A percentile compares a stretch with the other conserved stretches of the same genome.
These are phyloP conservation scores for Pseudobourletiella spinata DNA, from an alignment of 1,140 invertebrate genomes.

Conservation along the genomic window DNA sequence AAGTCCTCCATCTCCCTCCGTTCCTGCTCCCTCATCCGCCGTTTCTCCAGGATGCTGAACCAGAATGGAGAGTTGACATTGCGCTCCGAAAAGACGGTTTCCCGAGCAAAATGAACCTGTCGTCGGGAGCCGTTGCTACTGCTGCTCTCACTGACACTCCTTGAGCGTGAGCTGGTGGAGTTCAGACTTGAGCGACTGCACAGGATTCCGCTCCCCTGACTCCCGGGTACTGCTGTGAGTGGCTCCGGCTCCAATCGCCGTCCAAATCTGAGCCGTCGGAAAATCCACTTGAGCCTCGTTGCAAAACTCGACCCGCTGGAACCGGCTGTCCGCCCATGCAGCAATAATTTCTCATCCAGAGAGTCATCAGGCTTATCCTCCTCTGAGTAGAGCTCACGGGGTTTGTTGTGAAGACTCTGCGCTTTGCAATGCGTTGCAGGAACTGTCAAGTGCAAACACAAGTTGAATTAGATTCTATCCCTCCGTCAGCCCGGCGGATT, in stretches of 20 bases:
- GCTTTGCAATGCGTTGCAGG: background rate
- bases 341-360: background rate
- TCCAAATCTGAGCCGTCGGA: no score
- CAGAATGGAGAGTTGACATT: constrained; percentile 21
- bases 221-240: background rate
- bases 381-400: background rate
- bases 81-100: constrained; percentile 20
- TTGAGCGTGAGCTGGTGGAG: background rate
- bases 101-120: constrained; percentile 15
- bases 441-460: no score
- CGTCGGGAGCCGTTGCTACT: background rate
- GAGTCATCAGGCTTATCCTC: background rate
- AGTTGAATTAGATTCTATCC: no score
- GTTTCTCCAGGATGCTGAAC: constrained; percentile 2
- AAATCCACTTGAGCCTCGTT: background rate
- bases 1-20: background rate
- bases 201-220: background rate
- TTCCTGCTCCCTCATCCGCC: background rate
- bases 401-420: background rate
- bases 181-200: background rate
- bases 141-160: background rate
- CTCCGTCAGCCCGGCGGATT: no score
- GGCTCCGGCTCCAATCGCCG: background rate
- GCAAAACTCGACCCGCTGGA: background rate
- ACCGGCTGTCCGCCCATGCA: background rate